Evolutionary conservation across 2,797 vertebrate genomes (phyloP).

Genomic region (Antrozous pallidus): DNA sequence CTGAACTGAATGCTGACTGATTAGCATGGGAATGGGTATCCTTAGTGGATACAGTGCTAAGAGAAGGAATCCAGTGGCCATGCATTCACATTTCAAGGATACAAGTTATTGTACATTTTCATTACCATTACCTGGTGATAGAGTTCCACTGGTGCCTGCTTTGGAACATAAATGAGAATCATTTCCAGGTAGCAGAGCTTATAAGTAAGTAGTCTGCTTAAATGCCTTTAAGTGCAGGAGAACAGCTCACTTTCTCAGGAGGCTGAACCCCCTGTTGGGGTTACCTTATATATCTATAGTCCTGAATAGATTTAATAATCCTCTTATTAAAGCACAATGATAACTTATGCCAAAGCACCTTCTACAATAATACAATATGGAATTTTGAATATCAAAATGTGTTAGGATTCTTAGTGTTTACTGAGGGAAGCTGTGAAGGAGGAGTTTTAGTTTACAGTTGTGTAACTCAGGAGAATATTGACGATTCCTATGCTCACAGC

Average conservation of each 20-base stretch:
- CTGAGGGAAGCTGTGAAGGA: neutral
- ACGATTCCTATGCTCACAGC: neutral
- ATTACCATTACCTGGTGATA: neutral
- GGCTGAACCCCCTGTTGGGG: neutral
- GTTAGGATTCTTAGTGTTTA: neutral
- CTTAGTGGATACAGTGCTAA: neutral
- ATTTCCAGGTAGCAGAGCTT: neutral
- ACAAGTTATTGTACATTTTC: neutral
- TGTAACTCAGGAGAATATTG: neutral
- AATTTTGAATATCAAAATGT: neutral
- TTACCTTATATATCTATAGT: neutral
- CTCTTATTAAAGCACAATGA: neutral
- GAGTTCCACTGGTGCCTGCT: neutral
- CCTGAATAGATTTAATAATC: neutral
- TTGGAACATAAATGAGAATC: neutral
- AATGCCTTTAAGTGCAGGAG: neutral
- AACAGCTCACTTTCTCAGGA: neutral
- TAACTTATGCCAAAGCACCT: neutral
- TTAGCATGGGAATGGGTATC: too few relatives aligned
- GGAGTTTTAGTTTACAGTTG: neutral
- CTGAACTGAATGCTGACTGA: neutral
- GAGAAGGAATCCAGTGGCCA: neutral
- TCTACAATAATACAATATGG: neutral
- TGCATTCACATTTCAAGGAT: neutral
- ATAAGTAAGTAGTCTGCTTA: neutral